phyloP scores from a whole-genome alignment of 2,113 vertebrate genomes.

The Chloebia gouldiae region DNA sequence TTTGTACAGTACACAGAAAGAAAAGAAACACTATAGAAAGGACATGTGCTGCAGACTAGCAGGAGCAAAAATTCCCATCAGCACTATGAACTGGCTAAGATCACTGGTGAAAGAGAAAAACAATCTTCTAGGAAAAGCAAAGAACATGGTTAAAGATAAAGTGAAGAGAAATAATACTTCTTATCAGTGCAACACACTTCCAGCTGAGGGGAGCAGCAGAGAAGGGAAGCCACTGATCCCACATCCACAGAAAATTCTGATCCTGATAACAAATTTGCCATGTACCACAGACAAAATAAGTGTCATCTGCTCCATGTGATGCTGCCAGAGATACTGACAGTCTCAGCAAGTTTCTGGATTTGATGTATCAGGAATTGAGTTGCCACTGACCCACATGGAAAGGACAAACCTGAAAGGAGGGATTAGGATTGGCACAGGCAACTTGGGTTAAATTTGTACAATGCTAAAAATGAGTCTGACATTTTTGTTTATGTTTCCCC shows the following conservation, averaged over 20 bases:
- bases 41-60: neutral
- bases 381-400: slow-evolving; percentile 32
- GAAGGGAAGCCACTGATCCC: neutral
- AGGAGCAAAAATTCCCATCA: neutral
- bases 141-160: neutral
- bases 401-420: slow-evolving; percentile 56
- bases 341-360: slow-evolving; percentile 63
- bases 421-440: slow-evolving; percentile 44
- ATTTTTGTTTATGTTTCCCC: slow-evolving; percentile 34
- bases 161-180: neutral
- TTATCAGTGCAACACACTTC: neutral
- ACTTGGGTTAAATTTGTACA: slow-evolving; percentile 5
- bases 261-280: neutral
- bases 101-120: neutral
- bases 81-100: neutral
- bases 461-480: slow-evolving; percentile 14
- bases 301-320: neutral
- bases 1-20: neutral
- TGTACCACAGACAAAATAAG: neutral
- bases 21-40: neutral
- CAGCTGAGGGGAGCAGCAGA: neutral
- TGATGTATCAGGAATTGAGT: slow-evolving; percentile 46
- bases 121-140: neutral
- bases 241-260: neutral
- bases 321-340: slow-evolving; percentile 28